Conservation (phyloP, 2,113 vertebrate genomes). For the Dasyornis broadbenti region DNA sequence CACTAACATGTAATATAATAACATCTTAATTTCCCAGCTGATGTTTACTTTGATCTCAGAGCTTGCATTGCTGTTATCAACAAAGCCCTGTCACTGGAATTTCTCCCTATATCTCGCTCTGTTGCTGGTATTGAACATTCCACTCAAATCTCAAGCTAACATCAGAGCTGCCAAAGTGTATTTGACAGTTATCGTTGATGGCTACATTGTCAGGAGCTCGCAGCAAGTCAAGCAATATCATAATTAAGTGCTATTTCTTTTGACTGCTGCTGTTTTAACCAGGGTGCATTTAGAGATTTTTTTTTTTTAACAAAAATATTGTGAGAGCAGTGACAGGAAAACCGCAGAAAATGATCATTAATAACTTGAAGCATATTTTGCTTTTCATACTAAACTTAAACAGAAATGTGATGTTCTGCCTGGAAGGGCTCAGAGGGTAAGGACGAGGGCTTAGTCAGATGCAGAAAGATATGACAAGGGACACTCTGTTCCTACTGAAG, state of each 20-base stretch:
- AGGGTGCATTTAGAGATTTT: neutral
- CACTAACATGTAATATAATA: neutral
- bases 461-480: neutral
- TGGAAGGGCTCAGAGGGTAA: neutral
- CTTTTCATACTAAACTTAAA: neutral
- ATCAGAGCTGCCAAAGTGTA: neutral
- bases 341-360: neutral
- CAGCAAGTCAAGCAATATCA: neutral
- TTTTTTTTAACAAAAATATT: neutral
- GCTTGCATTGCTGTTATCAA: neutral
- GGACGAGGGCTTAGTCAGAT: neutral
- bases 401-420: neutral
- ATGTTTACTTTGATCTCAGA: neutral
- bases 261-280: neutral
- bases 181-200: constrained; percentile 13
- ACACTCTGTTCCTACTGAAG: neutral
- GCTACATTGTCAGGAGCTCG: neutral
- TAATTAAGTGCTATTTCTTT: neutral
- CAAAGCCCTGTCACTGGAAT: neutral
- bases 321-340: neutral
- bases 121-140: neutral
- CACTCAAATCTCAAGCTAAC: neutral
- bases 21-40: neutral
- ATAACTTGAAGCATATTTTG: neutral
- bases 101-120: neutral